Conservation (phyloP, 2,888 invertebrate species). For the Melitaea athalia region DNA sequence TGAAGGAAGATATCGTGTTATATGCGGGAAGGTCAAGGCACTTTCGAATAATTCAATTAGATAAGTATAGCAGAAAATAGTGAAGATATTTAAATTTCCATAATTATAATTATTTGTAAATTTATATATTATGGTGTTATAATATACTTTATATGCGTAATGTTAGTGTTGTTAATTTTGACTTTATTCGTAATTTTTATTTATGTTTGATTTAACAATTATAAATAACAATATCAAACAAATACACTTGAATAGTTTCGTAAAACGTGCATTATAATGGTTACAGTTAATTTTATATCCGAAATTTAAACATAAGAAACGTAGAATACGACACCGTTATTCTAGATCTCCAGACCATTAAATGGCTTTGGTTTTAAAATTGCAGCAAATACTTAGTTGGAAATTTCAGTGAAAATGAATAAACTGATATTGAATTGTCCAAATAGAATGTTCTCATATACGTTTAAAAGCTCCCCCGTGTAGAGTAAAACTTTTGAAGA, state of each 20-base stretch:
- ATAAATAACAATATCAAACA: no score
- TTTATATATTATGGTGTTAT: no score
- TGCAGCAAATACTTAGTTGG: constrained; percentile 20
- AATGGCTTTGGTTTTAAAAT: constrained; percentile 18
- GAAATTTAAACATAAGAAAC: not conserved
- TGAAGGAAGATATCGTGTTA: no score
- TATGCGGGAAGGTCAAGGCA: no score
- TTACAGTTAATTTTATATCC: not conserved
- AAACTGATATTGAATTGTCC: constrained; percentile 22
- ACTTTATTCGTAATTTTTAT: no score
- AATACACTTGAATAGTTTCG: not conserved
- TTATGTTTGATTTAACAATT: no score
- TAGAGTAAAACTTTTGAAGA: constrained; percentile 32
- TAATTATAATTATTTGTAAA: no score
- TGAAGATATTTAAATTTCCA: no score
- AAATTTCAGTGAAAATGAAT: constrained; percentile 23
- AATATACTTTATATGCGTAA: no score
- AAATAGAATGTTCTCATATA: constrained; percentile 1
- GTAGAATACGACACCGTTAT: constrained; percentile 5
- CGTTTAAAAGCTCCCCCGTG: constrained; percentile 14
- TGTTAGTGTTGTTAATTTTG: no score
- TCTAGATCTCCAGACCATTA: constrained; percentile 25
- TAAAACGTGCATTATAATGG: not conserved
- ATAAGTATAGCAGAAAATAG: no score
- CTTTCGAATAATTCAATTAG: no score